Percentiles rank a stretch among this genome's conserved stretches.
These are phyloP conservation scores for Calephelis virginiensis DNA, from an alignment of 1,140 invertebrate species.

Conservation along the genomic window DNA sequence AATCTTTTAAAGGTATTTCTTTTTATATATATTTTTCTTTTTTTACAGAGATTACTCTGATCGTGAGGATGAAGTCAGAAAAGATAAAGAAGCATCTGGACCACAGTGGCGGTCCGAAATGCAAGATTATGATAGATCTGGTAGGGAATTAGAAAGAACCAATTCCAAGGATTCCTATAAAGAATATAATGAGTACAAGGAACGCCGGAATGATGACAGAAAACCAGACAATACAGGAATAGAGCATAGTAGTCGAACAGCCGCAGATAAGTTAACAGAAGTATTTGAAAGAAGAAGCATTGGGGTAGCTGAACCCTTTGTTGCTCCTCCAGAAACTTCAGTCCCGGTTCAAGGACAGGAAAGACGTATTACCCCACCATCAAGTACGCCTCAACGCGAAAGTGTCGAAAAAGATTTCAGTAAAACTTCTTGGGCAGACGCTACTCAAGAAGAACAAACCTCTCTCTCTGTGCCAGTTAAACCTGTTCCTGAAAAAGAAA, in stretches of 20 bases:
- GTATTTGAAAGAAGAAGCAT: slow-evolving; percentile 74
- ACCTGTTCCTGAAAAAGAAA: slow-evolving; percentile 42
- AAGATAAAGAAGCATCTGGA: slow-evolving; percentile 63
- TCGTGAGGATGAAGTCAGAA: slow-evolving; percentile 68
- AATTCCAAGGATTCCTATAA: slow-evolving; percentile 74
- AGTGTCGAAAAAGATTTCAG: slow-evolving; percentile 63
- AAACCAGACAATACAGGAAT: slow-evolving; percentile 56
- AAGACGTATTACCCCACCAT: slow-evolving; percentile 47
- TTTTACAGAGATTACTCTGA: slow-evolving; percentile 65
- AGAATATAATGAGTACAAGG: slow-evolving; percentile 63
- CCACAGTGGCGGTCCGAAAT: slow-evolving; percentile 73
- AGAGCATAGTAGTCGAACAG: slow-evolving; percentile 60
- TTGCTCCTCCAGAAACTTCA: slow-evolving; percentile 46
- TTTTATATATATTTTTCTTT: slow-evolving; percentile 26
- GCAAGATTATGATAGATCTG: slow-evolving; percentile 70
- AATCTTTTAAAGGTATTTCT: background rate
- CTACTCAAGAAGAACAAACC: slow-evolving; percentile 55
- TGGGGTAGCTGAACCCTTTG: slow-evolving; percentile 58
- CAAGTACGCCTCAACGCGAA: slow-evolving; percentile 46
- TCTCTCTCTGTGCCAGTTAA: slow-evolving; percentile 36
- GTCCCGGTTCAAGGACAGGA: slow-evolving; percentile 38
- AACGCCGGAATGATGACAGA: slow-evolving; percentile 67
- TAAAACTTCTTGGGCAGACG: slow-evolving; percentile 69
- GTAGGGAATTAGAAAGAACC: slow-evolving; percentile 68
- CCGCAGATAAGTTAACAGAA: slow-evolving; percentile 72